phyloP scores from a whole-genome alignment of 2,797 vertebrate genomes.

The Scyliorhinus canicula region DNA sequence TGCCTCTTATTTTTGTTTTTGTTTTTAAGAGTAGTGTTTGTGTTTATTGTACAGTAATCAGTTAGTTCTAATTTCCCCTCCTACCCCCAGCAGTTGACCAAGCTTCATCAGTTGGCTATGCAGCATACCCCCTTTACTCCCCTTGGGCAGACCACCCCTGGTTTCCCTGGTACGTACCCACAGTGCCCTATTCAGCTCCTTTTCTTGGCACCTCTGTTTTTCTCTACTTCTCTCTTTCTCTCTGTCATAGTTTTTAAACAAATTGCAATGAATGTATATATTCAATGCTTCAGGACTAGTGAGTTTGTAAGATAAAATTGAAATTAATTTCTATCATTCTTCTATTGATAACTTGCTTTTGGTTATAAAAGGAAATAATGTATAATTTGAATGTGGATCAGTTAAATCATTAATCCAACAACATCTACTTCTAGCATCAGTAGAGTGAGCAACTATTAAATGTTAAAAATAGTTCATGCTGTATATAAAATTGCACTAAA shows the following conservation, averaged over 20 bases:
- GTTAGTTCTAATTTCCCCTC: conserved; percentile 99
- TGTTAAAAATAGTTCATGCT: conserved; percentile 19
- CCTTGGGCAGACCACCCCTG: conserved; percentile 98
- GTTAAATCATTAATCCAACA: neutral
- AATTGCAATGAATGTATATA: conserved; percentile 34
- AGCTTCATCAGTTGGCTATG: conserved; percentile 99
- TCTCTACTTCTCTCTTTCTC: conserved; percentile 57
- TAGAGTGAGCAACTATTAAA: neutral
- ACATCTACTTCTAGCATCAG: neutral
- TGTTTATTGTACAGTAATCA: conserved; percentile 88
- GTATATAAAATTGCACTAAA: neutral
- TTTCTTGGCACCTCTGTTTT: conserved; percentile 82
- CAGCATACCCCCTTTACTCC: conserved; percentile 98
- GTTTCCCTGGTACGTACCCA: conserved; percentile 99
- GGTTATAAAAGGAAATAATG: neutral
- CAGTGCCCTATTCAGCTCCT: conserved; percentile 75
- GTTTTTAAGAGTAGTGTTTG: conserved; percentile 66
- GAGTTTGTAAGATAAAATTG: conserved; percentile 1
- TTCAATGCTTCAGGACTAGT: conserved; percentile 14
- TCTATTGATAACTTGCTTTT: neutral
- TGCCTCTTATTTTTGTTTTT: conserved; percentile 48
- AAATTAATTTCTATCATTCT: conserved; percentile 23
- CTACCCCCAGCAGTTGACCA: conserved; percentile 98
- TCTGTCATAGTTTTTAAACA: conserved; percentile 47
- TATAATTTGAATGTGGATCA: conserved; percentile 28